phyloP scores from a whole-genome alignment of 1,140 invertebrate species.

The Aradophagus sp. region DNA sequence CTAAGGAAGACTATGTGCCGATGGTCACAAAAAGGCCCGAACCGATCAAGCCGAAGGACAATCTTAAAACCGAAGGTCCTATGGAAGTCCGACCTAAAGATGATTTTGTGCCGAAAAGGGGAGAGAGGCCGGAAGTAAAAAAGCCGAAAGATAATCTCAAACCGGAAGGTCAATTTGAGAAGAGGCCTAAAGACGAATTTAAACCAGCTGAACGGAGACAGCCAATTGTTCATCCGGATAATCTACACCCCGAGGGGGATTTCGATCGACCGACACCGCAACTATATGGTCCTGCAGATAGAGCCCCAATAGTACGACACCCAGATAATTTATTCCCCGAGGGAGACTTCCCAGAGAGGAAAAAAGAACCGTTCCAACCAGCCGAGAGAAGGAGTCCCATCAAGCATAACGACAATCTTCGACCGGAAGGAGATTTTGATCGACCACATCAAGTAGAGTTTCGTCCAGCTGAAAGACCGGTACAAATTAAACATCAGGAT shows the following conservation, averaged over 20 bases:
- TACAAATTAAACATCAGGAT: slow-evolving; percentile 77
- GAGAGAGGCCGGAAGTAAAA: slow-evolving; percentile 75
- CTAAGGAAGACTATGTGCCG: slow-evolving; percentile 66
- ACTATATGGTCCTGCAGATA: slow-evolving; percentile 58
- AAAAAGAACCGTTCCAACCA: slow-evolving; percentile 72
- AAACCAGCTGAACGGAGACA: slow-evolving; percentile 67
- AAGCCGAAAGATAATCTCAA: slow-evolving; percentile 73
- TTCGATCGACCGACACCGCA: slow-evolving; percentile 65
- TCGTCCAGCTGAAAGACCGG: slow-evolving; percentile 75
- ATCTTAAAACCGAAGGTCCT: slow-evolving; percentile 77
- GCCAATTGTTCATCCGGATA: slow-evolving; percentile 79
- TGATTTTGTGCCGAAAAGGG: slow-evolving; percentile 65
- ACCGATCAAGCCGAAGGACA: slow-evolving; percentile 76
- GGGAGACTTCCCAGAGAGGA: slow-evolving; percentile 76
- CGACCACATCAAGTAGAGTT: slow-evolving; percentile 65
- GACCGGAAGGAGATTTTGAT: slow-evolving; percentile 73
- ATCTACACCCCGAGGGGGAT: slow-evolving; percentile 78
- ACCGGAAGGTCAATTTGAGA: slow-evolving; percentile 77
- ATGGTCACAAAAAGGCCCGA: slow-evolving; percentile 72
- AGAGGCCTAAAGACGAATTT: slow-evolving; percentile 64
- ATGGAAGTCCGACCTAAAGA: slow-evolving; percentile 73
- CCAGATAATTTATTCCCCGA: slow-evolving; percentile 77
- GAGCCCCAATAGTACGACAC: slow-evolving; percentile 65
- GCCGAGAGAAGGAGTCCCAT: slow-evolving; percentile 73
- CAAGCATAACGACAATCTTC: slow-evolving; percentile 76